phyloP scores from a whole-genome alignment of 2,888 invertebrate genomes.

The Ceratothoa steindachneri region DNA sequence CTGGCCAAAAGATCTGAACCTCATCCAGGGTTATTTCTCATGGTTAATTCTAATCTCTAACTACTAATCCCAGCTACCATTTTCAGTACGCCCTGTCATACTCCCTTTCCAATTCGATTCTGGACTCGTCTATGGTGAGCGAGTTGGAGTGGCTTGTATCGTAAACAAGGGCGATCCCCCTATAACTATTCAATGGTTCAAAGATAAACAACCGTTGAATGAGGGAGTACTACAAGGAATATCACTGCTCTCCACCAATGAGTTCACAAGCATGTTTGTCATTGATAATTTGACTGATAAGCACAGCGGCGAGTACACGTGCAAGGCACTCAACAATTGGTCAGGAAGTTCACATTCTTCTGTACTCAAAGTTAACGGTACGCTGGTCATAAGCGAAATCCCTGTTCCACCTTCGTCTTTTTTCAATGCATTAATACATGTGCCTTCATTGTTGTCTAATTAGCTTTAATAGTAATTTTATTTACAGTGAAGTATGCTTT shows the following conservation, averaged over 20 bases:
- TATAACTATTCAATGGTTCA: constrained; percentile 55
- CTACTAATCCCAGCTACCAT: too few species aligned
- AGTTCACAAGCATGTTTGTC: background rate
- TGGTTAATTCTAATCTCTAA: too few species aligned
- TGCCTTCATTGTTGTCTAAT: constrained; percentile 7
- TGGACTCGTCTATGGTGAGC: constrained; percentile 52
- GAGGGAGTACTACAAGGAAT: background rate
- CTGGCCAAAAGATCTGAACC: too few species aligned
- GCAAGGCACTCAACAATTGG: constrained; percentile 1
- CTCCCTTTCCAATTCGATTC: constrained; percentile 54
- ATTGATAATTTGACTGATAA: constrained; percentile 1
- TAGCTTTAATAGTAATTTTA: too few species aligned
- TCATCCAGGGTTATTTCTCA: too few species aligned
- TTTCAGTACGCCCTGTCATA: constrained; percentile 54
- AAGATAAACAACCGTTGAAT: constrained; percentile 53
- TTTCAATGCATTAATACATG: background rate
- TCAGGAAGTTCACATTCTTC: constrained; percentile 7
- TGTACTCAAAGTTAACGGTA: constrained; percentile 1
- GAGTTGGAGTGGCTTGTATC: constrained; percentile 55
- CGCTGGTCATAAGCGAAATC: background rate
- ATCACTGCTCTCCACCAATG: background rate
- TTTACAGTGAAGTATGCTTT: background rate
- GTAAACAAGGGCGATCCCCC: constrained; percentile 57
- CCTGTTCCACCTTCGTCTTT: too few species aligned
- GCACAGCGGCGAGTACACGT: background rate